Percentiles rank a stretch among this genome's conserved stretches.
phyloP scores from a whole-genome alignment of 2,113 vertebrate species.

The Caranx ignobilis region DNA sequence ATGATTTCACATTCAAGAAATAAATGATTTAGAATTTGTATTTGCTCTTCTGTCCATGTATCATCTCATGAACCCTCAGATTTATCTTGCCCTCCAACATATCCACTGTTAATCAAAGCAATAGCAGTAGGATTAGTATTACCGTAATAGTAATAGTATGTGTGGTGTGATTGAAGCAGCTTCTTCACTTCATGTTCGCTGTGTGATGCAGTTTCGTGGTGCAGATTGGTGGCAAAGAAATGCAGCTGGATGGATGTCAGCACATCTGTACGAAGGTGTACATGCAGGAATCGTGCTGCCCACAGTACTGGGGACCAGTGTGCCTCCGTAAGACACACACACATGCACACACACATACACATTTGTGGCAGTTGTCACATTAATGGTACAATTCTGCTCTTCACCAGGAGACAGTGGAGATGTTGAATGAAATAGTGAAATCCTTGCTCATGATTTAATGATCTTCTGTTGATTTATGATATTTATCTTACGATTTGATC shows the following conservation, averaged over 20 bases:
- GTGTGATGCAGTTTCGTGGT: slow-evolving; percentile 87
- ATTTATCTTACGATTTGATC: no score
- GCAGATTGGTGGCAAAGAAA: slow-evolving; percentile 78
- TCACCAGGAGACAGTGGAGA: not conserved
- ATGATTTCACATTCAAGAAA: not conserved
- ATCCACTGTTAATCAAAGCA: no score
- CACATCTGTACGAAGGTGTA: slow-evolving; percentile 82
- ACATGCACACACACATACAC: slow-evolving; percentile 15
- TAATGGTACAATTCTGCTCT: no score
- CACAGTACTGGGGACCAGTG: slow-evolving; percentile 89
- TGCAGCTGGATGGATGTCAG: slow-evolving; percentile 86
- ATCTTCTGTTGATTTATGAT: no score
- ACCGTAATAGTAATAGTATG: not conserved
- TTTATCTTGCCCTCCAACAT: not conserved
- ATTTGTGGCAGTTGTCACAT: no score
- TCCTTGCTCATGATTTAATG: no score
- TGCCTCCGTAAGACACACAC: slow-evolving; percentile 86
- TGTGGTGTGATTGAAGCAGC: not conserved
- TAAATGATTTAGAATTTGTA: not conserved
- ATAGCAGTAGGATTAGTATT: no score
- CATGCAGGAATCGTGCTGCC: slow-evolving; percentile 87
- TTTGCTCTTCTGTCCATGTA: not conserved
- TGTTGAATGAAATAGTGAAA: not conserved
- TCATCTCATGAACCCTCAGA: not conserved
- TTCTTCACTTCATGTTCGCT: not conserved